Conservation (phyloP, 2,113 vertebrate genomes). For the Porphyrio hochstetteri region DNA sequence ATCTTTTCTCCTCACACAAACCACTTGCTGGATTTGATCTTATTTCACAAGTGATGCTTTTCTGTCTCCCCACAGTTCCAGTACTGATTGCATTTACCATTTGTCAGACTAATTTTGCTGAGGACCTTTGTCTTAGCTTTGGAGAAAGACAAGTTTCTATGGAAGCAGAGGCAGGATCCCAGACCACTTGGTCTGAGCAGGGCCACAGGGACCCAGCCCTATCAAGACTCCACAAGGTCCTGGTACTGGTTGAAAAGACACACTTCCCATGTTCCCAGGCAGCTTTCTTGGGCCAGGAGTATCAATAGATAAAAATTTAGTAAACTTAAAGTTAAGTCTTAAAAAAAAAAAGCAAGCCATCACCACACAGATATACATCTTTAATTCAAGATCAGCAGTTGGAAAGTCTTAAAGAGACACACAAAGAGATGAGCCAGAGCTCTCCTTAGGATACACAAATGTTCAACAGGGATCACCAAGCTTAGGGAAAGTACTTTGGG, state of each 20-base stretch:
- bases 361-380: not conserved
- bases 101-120: not conserved
- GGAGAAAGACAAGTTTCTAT: not conserved
- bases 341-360: not conserved
- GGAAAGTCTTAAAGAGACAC: not conserved
- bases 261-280: rapidly evolving
- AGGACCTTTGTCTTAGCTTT: not conserved
- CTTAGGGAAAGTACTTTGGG: not conserved
- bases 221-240: not conserved
- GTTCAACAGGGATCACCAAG: not conserved
- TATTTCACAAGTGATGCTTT: not conserved
- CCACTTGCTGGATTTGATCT: not conserved
- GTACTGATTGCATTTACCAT: not conserved
- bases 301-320: no score
- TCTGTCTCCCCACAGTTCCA: not conserved
- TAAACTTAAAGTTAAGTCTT: not conserved
- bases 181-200: not conserved
- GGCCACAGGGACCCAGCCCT: not conserved
- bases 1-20: not conserved
- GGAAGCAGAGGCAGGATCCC: not conserved
- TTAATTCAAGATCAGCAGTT: not conserved
- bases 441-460: not conserved
- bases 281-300: not conserved
- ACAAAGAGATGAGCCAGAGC: not conserved
- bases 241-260: not conserved